Percentiles rank a stretch among this genome's conserved stretches.
Conservation (phyloP, 2,888 invertebrate species). For the Drosophila acutilabella region DNA sequence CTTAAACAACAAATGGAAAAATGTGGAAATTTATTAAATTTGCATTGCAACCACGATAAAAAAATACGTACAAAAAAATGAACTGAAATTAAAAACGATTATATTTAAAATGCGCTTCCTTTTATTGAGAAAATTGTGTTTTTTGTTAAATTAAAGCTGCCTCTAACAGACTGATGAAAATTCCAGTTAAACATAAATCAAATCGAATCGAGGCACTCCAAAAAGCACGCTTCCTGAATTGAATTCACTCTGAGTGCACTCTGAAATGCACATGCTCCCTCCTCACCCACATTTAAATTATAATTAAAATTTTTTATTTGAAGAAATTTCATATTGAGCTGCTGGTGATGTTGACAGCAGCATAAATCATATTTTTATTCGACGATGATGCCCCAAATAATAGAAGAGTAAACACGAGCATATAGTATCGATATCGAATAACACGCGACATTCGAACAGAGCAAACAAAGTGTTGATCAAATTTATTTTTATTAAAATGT, state of each 20-base stretch:
- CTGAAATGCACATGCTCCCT: neutral
- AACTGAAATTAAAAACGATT: too few species aligned
- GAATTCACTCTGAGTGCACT: neutral
- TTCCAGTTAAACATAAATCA: too few species aligned
- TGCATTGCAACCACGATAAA: too few species aligned
- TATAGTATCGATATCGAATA: slow-evolving; percentile 34
- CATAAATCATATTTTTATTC: slow-evolving; percentile 35
- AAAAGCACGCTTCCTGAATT: too few species aligned
- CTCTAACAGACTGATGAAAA: too few species aligned
- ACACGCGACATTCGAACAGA: slow-evolving; percentile 28
- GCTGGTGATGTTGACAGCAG: neutral
- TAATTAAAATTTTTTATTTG: neutral
- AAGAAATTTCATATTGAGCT: neutral
- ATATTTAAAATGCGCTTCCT: too few species aligned
- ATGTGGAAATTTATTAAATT: too few species aligned
- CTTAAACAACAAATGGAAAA: too few species aligned
- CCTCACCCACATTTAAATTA: neutral
- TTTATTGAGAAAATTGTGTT: too few species aligned
- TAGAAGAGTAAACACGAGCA: slow-evolving; percentile 2
- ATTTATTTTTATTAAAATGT: slow-evolving; percentile 73
- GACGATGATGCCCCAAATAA: slow-evolving; percentile 17
- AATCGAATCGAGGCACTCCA: too few species aligned
- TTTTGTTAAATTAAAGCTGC: too few species aligned
- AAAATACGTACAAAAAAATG: too few species aligned
- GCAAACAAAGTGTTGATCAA: slow-evolving; percentile 69